Base-by-base conservation (phyloP, 2,888 invertebrate genomes). In the Tinea semifulvella region DNA sequence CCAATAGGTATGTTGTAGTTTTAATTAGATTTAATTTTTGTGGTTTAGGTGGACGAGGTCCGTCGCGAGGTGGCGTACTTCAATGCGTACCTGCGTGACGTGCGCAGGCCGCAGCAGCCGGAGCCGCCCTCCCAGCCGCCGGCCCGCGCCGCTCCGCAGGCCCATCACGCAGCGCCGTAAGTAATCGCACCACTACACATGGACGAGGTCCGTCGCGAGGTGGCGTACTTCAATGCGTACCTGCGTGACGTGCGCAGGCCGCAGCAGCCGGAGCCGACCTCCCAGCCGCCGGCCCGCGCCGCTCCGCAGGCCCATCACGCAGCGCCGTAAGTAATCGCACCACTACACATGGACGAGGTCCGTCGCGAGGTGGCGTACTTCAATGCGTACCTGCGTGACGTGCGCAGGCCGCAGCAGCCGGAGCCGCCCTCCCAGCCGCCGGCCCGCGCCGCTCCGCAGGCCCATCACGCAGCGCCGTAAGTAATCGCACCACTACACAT, bases 141-240 rank as follows among this genome's bases (percentile, higher is more conserved):
- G 16, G 48, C 59, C 44, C 44, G 36, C 18, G 40, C 39, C 14
- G 28, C 42, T 28, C 55, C 73, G 42, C 48, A 43, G 31, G 42
- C 16, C 6, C 10, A n/a, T 8, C 36, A 36, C n/a, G 59, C 48
- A 20, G 28, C 55, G 47, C 56, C 60, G 67, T 65, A 17, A 53
- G n/a, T n/a, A n/a, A n/a, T n/a, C n/a, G n/a, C n/a, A n/a, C n/a
- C n/a, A n/a, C n/a, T 20, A 11, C 50, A 81, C 81, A 81, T 99
- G 35, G 95, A 98, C 27, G 98, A 98, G 74, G 98, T 98, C 1
- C 92, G 93, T 52, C 94, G 95, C 60, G 98, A 98, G 81, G 98
- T 97, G 46, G 88, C 94, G 57, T 99, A 96, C 73, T 99, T 98
- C 81, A 99, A 99, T 76, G 97, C 97, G 69, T 99, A 98, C 79